Conservation (phyloP, 2,888 invertebrate species). For the Idaea aversata region DNA sequence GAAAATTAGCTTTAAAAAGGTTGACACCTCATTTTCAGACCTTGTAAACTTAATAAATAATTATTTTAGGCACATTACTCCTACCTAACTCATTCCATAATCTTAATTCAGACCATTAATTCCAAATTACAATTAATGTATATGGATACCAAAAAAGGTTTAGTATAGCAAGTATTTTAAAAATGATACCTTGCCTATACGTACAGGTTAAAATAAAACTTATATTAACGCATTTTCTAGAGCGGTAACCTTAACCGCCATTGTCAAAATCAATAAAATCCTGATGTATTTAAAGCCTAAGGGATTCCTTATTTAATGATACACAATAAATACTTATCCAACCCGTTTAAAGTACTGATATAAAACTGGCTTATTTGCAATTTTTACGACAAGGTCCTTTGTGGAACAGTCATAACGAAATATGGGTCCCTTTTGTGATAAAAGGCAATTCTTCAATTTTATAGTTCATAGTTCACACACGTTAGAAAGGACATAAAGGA, state of each 20-base stretch:
- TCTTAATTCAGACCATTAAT: too few species aligned
- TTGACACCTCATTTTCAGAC: not conserved
- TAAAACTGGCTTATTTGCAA: conserved; percentile 69
- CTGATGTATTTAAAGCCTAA: not conserved
- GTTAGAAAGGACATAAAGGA: conserved; percentile 51
- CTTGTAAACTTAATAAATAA: not conserved
- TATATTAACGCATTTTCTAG: too few species aligned
- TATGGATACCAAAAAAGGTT: too few species aligned
- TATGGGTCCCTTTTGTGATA: conserved; percentile 62
- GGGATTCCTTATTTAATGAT: not conserved
- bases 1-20: not conserved
- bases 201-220: too few species aligned
- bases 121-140: too few species aligned
- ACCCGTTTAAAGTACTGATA: conserved; percentile 56
- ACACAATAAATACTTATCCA: conserved; percentile 31
- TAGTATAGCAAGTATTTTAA: too few species aligned
- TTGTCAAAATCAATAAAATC: not conserved
- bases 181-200: too few species aligned
- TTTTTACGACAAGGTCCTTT: conserved; percentile 68
- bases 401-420: conserved; percentile 60
- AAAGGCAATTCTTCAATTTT: conserved; percentile 73
- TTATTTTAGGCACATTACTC: not conserved
- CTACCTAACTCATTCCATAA: not conserved
- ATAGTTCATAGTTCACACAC: conserved; percentile 74
- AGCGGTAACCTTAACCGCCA: too few species aligned